phyloP scores from a whole-genome alignment of 1,140 invertebrate genomes.

The Periplaneta americana region DNA sequence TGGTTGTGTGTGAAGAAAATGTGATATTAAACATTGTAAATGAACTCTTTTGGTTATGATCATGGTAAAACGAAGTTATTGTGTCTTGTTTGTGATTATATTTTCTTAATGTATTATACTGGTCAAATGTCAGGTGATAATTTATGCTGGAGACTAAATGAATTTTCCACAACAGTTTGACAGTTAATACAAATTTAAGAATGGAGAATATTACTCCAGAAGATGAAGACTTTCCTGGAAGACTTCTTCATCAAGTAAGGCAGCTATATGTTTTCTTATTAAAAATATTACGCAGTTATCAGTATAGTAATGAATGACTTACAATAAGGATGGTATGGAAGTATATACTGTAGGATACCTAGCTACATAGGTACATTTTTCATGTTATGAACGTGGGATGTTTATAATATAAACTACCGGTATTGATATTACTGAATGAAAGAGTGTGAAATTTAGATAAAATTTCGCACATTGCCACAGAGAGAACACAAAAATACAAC shows the following conservation, averaged over 20 bases:
- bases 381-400: too few relatives aligned
- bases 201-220: conserved; percentile 44
- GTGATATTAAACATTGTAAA: neutral
- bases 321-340: too few relatives aligned
- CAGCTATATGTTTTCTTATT: neutral
- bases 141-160: neutral
- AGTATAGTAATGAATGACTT: too few relatives aligned
- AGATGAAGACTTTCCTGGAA: conserved; percentile 74
- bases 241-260: conserved; percentile 66
- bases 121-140: neutral
- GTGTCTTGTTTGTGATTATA: neutral
- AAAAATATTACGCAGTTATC: too few relatives aligned
- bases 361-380: too few relatives aligned
- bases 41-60: neutral
- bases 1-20: neutral
- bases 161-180: neutral
- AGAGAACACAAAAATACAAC: too few relatives aligned
- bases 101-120: neutral
- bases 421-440: too few relatives aligned
- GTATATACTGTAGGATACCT: too few relatives aligned
- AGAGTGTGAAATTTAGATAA: too few relatives aligned
- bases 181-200: neutral
- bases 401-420: too few relatives aligned
- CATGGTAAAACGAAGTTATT: neutral
- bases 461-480: too few relatives aligned